Evolutionary conservation across 2,797 vertebrate species (phyloP).

Genomic region (Chromis chromis): DNA sequence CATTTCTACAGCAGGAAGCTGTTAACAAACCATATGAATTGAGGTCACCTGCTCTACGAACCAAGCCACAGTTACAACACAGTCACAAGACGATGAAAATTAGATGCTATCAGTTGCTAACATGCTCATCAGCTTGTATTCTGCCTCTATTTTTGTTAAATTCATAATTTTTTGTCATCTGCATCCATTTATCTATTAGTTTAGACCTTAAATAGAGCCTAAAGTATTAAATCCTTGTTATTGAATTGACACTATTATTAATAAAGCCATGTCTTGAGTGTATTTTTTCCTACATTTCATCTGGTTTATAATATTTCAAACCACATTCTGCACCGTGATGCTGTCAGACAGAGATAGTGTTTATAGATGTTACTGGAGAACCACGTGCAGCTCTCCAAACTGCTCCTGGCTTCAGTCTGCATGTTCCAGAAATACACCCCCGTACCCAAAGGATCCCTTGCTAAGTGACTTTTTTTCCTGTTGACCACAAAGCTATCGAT

Average conservation of each 20-base stretch:
- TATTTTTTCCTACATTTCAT: slow-evolving; percentile 2
- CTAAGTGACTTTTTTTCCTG: slow-evolving; percentile 66
- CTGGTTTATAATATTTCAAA: slow-evolving; percentile 16
- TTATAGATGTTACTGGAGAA: slow-evolving; percentile 57
- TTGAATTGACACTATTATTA: neutral
- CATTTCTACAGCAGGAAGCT: too few relatives aligned
- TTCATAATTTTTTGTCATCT: neutral
- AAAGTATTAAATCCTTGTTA: neutral
- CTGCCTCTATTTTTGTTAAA: neutral
- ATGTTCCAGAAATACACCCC: slow-evolving; percentile 71
- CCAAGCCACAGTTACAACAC: too few relatives aligned
- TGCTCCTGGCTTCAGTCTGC: slow-evolving; percentile 50
- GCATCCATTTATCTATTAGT: neutral
- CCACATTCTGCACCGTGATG: slow-evolving; percentile 10
- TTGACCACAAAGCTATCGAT: slow-evolving; percentile 80
- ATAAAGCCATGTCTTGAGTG: neutral
- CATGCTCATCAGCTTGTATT: neutral
- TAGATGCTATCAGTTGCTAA: neutral
- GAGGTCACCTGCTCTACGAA: too few relatives aligned
- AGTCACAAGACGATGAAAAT: neutral
- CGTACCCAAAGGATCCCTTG: slow-evolving; percentile 69
- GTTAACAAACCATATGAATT: too few relatives aligned
- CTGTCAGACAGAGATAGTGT: slow-evolving; percentile 38
- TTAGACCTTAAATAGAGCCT: neutral
- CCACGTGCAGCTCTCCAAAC: slow-evolving; percentile 45